A percentile compares a stretch with the other conserved stretches of the same genome.
Conservation (phyloP, 2,888 invertebrate genomes). For the Eledona agricola region DNA sequence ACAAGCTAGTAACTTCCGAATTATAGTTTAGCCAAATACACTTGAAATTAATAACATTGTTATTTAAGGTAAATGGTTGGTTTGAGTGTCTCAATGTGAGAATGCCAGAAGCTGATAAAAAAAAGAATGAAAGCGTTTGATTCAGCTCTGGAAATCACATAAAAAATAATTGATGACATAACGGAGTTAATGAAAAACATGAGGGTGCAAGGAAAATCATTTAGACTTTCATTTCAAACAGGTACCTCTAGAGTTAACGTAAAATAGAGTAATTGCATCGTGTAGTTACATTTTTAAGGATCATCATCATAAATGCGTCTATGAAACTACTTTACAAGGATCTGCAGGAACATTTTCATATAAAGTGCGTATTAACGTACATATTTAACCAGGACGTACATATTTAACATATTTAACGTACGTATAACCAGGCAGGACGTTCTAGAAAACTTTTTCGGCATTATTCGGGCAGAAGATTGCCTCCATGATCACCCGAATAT, state of each 20-base stretch:
- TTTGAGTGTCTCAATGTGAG: slow-evolving; percentile 44
- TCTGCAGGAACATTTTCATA: slow-evolving; percentile 29
- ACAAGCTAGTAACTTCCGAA: slow-evolving; percentile 5
- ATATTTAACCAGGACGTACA: slow-evolving; percentile 24
- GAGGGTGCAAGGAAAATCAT: slow-evolving; percentile 33
- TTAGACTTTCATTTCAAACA: slow-evolving; percentile 44
- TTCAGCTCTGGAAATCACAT: slow-evolving; percentile 36
- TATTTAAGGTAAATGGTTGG: slow-evolving; percentile 39
- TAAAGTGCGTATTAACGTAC: slow-evolving; percentile 41
- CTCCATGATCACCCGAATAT: slow-evolving; percentile 43
- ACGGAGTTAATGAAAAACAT: slow-evolving; percentile 32
- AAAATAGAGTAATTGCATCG: background rate
- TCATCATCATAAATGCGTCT: slow-evolving; percentile 38
- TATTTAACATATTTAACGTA: no score
- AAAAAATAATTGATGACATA: slow-evolving; percentile 41
- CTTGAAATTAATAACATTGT: background rate
- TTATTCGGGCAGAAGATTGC: slow-evolving; percentile 37
- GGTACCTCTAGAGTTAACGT: slow-evolving; percentile 21
- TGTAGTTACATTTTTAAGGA: slow-evolving; percentile 27
- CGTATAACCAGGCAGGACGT: no score
- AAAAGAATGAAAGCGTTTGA: slow-evolving; percentile 40
- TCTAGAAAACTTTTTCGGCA: slow-evolving; percentile 43
- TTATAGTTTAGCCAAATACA: background rate
- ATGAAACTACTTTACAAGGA: slow-evolving; percentile 33
- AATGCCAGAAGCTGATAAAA: slow-evolving; percentile 37